Conservation (phyloP, 2,797 vertebrate species). For the Poeciliopsis infans region DNA sequence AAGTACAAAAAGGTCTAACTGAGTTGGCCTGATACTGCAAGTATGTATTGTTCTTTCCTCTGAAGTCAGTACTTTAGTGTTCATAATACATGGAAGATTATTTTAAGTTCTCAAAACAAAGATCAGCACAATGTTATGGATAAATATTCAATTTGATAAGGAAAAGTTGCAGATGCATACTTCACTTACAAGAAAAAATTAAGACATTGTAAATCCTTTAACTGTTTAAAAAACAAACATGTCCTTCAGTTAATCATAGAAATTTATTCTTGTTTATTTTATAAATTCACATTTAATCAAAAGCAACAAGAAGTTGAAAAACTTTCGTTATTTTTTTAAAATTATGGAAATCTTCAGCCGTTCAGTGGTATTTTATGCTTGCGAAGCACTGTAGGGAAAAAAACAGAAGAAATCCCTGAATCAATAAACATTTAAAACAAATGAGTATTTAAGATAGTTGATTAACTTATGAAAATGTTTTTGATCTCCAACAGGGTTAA, state of each 20-base stretch:
- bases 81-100: not conserved
- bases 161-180: not conserved
- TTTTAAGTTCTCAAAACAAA: not conserved
- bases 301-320: not conserved
- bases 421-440: slow-evolving; percentile 6
- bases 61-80: not conserved
- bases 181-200: not conserved
- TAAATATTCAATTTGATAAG: not conserved
- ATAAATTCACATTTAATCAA: not conserved
- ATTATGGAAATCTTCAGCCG: not conserved
- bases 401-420: not conserved
- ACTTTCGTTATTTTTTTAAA: not conserved
- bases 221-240: not conserved
- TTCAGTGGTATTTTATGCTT: slow-evolving; percentile 43
- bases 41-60: not conserved
- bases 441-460: not conserved
- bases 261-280: not conserved
- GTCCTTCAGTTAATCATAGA: not conserved
- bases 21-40: not conserved
- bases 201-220: not conserved
- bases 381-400: slow-evolving; percentile 44
- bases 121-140: not conserved
- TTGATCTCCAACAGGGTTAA: too few species aligned
- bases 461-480: not conserved
- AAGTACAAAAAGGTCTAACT: not conserved